These are phyloP conservation scores for Pteropus rufus DNA, from an alignment of 2,797 vertebrate species.

Conservation along the genomic window DNA sequence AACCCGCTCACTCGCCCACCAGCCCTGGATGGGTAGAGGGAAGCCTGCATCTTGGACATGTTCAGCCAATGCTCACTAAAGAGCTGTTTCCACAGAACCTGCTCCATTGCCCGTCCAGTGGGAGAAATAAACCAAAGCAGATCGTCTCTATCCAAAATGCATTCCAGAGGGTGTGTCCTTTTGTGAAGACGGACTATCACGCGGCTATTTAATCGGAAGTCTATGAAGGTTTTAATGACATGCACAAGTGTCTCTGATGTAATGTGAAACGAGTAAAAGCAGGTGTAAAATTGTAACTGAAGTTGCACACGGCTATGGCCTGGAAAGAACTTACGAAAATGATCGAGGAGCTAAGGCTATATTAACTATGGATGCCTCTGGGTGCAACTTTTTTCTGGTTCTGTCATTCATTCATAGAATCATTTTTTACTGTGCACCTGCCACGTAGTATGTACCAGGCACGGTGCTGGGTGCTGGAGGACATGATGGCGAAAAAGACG, in stretches of 20 bases:
- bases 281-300: background rate
- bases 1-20: background rate
- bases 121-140: background rate
- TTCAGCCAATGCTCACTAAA: background rate
- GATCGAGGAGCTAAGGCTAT: background rate
- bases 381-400: background rate
- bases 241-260: background rate
- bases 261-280: background rate
- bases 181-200: background rate
- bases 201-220: background rate
- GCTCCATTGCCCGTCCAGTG: no score
- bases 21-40: background rate
- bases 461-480: background rate
- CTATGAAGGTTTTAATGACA: background rate
- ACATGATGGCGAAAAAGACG: fast-evolving
- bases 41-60: background rate
- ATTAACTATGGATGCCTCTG: background rate
- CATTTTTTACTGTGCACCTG: background rate
- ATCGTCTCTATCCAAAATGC: background rate
- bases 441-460: background rate
- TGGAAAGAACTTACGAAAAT: background rate
- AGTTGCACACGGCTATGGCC: background rate
- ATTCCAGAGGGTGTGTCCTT: background rate
- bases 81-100: background rate
- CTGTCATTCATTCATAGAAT: background rate